These are phyloP conservation scores for Zoanthus sansibaricus DNA, from an alignment of 92 coral and sea anemone species.

Conservation along the genomic window DNA sequence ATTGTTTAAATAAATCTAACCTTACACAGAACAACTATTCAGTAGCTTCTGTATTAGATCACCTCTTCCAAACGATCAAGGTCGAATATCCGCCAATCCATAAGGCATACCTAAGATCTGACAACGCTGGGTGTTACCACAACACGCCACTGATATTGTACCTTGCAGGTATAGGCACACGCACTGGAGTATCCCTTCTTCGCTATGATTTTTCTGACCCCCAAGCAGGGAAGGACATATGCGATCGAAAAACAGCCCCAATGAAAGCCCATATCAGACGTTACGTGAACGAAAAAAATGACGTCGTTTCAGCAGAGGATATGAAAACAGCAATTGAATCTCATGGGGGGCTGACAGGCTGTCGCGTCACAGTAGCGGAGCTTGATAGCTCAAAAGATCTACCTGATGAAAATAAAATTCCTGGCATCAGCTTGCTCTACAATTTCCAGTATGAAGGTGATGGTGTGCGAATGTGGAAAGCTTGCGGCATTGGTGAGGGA, in stretches of 20 bases:
- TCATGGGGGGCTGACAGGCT: conserved; percentile 59
- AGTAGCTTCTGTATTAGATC: background rate
- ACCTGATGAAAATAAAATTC: conserved; percentile 30
- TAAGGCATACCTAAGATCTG: conserved; percentile 52
- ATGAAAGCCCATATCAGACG: conserved; percentile 60
- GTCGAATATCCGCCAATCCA: conserved; percentile 6
- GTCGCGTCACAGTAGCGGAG: conserved; percentile 51
- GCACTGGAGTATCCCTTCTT: conserved; percentile 42
- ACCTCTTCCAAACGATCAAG: background rate
- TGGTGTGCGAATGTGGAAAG: conserved; percentile 43
- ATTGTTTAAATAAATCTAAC: no score
- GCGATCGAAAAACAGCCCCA: conserved; percentile 54
- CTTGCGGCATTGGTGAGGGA: conserved; percentile 19
- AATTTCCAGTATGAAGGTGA: conserved; percentile 36
- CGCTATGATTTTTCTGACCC: conserved; percentile 68
- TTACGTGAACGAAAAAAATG: conserved; percentile 53
- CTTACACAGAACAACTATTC: conserved; percentile 1
- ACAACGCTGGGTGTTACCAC: conserved; percentile 67
- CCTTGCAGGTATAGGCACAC: conserved; percentile 41
- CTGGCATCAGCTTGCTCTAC: conserved; percentile 46
- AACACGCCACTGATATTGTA: conserved; percentile 47
- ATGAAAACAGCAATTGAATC: conserved; percentile 68
- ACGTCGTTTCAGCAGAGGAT: conserved; percentile 53
- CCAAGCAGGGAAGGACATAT: conserved; percentile 56
- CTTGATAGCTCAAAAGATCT: conserved; percentile 41